Percentiles rank a stretch among this genome's conserved stretches.
These are phyloP conservation scores for Protonibea diacanthus DNA, from an alignment of 2,797 vertebrate species.

Conservation along the genomic window DNA sequence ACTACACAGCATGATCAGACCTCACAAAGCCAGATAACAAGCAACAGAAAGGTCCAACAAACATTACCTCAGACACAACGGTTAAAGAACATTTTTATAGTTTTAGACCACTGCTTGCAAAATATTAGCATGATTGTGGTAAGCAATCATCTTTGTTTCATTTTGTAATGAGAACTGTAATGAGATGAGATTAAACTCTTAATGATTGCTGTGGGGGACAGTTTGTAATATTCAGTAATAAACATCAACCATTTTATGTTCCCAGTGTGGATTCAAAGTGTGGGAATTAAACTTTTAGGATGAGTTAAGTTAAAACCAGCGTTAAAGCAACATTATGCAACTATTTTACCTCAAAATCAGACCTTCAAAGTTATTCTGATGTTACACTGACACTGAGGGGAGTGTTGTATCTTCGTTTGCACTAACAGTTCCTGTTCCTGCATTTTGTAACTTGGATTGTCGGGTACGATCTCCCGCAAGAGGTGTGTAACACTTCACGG, in stretches of 20 bases:
- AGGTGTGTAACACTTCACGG: no score
- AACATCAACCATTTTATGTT: constrained; percentile 35
- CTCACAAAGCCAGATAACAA: constrained; percentile 22
- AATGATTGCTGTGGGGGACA: constrained; percentile 34
- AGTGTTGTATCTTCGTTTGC: neutral
- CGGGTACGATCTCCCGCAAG: no score
- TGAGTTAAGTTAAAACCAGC: neutral
- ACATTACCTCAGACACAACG: constrained; percentile 18
- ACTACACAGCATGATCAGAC: constrained; percentile 36
- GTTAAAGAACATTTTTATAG: constrained; percentile 12
- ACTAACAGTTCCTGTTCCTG: no score
- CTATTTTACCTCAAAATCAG: no score
- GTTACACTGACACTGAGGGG: neutral
- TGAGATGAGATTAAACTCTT: constrained; percentile 37
- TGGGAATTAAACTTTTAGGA: constrained; percentile 18
- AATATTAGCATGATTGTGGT: constrained; percentile 12
- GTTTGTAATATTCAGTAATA: constrained; percentile 37
- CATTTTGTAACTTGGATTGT: no score
- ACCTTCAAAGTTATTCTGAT: no score
- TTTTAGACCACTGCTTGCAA: constrained; percentile 25
- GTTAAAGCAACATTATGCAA: neutral
- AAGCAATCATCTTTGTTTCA: constrained; percentile 35
- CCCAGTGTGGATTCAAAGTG: constrained; percentile 37
- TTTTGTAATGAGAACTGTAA: constrained; percentile 47
- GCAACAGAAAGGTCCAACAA: constrained; percentile 24